These are phyloP conservation scores for Pseudobourletiella spinata DNA, from an alignment of 1,140 invertebrate species.

Conservation along the genomic window DNA sequence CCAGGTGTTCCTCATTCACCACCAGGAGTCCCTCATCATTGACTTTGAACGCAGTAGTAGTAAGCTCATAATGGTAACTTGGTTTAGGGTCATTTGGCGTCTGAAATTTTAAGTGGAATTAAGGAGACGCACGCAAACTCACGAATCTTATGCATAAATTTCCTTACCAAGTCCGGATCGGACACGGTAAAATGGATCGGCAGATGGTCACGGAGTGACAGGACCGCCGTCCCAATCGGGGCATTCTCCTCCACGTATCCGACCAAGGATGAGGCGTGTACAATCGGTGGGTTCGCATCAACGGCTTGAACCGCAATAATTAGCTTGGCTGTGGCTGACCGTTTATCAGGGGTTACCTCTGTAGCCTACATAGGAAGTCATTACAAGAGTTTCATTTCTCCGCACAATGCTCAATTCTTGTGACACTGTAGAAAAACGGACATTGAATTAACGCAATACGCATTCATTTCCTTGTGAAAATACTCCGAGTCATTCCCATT, in stretches of 20 bases:
- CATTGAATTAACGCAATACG: conserved; percentile 10
- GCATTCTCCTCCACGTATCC: conserved; percentile 79
- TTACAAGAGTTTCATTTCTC: too few relatives aligned
- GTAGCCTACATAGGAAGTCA: too few relatives aligned
- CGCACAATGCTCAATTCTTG: background rate
- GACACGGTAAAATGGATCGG: conserved; percentile 63
- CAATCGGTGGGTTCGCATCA: conserved; percentile 71
- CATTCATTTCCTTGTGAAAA: too few relatives aligned
- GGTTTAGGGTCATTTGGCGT: conserved; percentile 59
- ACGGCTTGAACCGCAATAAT: conserved; percentile 70
- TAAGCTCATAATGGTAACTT: conserved; percentile 69
- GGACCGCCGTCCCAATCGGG: conserved; percentile 66
- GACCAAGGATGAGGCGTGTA: conserved; percentile 58
- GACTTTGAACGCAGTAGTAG: conserved; percentile 71
- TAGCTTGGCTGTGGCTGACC: conserved; percentile 71
- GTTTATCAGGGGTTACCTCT: conserved; percentile 62
- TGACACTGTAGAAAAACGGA: background rate
- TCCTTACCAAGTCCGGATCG: conserved; percentile 71
- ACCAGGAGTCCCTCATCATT: conserved; percentile 61
- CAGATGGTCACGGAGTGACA: conserved; percentile 51
- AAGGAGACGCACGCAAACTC: too few relatives aligned
- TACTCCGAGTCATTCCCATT: too few relatives aligned
- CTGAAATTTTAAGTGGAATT: too few relatives aligned
- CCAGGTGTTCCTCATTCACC: conserved; percentile 66
- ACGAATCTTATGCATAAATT: too few relatives aligned